Evolutionary conservation across 2,113 vertebrate genomes (phyloP).

Genomic region (Pagrus major): DNA sequence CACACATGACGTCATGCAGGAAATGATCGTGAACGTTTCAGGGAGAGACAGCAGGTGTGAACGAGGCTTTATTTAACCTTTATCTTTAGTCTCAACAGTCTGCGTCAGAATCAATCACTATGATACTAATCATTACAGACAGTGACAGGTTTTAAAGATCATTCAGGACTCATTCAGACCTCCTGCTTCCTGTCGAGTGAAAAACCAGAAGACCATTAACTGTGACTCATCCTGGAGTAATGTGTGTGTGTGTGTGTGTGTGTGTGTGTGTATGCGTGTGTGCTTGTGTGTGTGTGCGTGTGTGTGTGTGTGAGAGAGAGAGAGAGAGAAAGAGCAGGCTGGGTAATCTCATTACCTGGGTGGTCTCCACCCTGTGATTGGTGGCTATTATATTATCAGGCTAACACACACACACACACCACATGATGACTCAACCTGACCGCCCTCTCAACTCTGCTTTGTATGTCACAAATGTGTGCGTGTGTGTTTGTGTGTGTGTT

Average conservation of each 20-base stretch:
- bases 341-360: constrained; percentile 54
- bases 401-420: background rate
- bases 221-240: constrained; percentile 50
- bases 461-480: too few relatives aligned
- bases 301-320: constrained; percentile 29
- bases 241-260: constrained; percentile 40
- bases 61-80: too few relatives aligned
- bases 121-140: background rate
- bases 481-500: background rate
- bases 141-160: constrained; percentile 21
- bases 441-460: background rate
- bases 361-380: constrained; percentile 34
- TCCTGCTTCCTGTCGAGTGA: constrained; percentile 9
- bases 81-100: background rate
- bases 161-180: constrained; percentile 12
- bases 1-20: too few relatives aligned
- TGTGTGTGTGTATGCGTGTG: constrained; percentile 29
- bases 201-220: constrained; percentile 43
- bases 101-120: background rate
- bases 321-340: background rate
- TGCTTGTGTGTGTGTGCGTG: constrained; percentile 38
- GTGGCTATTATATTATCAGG: constrained; percentile 29
- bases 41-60: too few relatives aligned
- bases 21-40: too few relatives aligned
- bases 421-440: constrained; percentile 30